phyloP scores from a whole-genome alignment of 2,797 vertebrate species.

The Anolis apletophallus region DNA sequence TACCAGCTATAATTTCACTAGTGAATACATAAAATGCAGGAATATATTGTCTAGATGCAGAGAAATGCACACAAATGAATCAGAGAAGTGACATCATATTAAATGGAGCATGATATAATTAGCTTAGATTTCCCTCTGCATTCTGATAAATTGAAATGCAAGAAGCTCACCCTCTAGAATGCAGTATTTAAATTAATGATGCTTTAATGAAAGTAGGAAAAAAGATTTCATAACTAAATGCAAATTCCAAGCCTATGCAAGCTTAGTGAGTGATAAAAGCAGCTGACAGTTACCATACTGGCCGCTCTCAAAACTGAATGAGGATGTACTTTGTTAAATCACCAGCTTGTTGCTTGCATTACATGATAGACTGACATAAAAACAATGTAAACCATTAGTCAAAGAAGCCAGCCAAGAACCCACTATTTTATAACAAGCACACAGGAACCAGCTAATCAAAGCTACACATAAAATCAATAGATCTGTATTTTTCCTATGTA shows the following conservation, averaged over 20 bases:
- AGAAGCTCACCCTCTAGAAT: background rate
- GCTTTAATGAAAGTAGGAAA: background rate
- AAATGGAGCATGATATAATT: background rate
- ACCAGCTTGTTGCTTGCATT: background rate
- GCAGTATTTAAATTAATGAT: background rate
- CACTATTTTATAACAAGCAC: background rate
- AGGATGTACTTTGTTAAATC: background rate
- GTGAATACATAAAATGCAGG: background rate
- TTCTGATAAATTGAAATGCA: background rate
- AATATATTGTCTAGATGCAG: background rate
- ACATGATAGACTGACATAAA: background rate
- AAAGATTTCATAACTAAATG: background rate
- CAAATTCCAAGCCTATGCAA: background rate
- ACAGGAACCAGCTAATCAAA: background rate
- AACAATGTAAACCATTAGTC: background rate
- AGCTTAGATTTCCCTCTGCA: background rate
- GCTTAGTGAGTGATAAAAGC: background rate
- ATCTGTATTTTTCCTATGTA: background rate
- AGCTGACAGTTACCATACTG: background rate
- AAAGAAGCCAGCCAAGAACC: background rate
- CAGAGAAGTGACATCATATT: background rate
- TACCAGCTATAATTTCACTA: background rate
- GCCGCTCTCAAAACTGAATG: background rate
- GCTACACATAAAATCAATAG: background rate
- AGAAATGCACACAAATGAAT: background rate